Conservation (phyloP, 2,113 vertebrate species). For the Rattus norvegicus region DNA sequence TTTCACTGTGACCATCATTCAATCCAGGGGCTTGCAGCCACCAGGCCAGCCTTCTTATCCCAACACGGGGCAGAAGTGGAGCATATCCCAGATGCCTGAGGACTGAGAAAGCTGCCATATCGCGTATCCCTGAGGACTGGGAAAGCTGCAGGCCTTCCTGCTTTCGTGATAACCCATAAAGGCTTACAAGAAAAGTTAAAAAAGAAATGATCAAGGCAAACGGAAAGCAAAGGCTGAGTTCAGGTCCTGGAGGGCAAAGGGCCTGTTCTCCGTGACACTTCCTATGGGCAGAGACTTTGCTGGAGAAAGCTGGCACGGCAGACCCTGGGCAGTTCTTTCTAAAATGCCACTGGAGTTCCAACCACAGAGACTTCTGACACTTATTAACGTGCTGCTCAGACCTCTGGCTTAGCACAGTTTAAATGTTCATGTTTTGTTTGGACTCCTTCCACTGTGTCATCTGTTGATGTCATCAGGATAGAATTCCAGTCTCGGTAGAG, state of each 20-base stretch:
- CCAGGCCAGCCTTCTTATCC: too few species aligned
- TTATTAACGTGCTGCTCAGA: not conserved
- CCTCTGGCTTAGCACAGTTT: not conserved
- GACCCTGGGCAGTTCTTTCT: not conserved
- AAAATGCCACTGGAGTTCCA: not conserved
- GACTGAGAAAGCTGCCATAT: too few species aligned
- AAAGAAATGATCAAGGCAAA: not conserved
- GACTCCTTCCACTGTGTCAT: not conserved
- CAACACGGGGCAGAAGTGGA: not conserved
- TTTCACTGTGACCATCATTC: not conserved
- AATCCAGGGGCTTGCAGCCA: too few species aligned
- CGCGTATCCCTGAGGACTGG: not conserved
- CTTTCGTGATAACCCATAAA: not conserved
- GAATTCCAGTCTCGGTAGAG: not conserved
- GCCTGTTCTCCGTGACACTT: not conserved
- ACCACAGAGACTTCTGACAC: not conserved
- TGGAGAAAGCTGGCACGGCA: not conserved
- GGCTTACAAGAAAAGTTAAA: not conserved
- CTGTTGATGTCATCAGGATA: not conserved
- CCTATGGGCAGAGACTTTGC: not conserved
- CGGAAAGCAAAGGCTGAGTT: conserved; percentile 1
- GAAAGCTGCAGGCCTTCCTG: too few species aligned
- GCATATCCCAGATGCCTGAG: not conserved
- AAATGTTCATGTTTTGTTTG: not conserved
- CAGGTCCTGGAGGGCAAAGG: not conserved